Conservation (phyloP, 2,113 vertebrate genomes). For the Leucopsar rothschildi region DNA sequence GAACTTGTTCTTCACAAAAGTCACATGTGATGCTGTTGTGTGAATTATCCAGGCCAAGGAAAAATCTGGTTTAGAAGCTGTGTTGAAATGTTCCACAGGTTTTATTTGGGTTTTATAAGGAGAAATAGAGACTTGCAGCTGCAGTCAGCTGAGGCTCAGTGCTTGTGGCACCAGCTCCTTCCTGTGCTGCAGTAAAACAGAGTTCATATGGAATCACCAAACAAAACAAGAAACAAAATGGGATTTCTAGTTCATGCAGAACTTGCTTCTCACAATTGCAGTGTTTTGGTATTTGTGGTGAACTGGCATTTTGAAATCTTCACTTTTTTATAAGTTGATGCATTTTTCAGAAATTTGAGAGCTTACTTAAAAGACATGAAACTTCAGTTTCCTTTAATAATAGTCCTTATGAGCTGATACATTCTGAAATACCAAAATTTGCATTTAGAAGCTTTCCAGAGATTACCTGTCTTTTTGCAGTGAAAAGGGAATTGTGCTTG, state of each 20-base stretch:
- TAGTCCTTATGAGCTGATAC: background rate
- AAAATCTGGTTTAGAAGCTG: background rate
- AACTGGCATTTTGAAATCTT: background rate
- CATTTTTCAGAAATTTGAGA: background rate
- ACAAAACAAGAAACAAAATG: background rate
- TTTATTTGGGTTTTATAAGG: background rate
- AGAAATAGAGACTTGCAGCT: background rate
- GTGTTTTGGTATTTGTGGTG: background rate
- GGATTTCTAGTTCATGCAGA: background rate
- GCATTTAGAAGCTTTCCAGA: background rate
- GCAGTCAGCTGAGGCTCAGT: background rate
- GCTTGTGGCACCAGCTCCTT: background rate
- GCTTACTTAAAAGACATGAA: background rate
- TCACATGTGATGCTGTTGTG: rapidly evolving
- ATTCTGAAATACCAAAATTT: background rate
- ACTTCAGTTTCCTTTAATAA: background rate
- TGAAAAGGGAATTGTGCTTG: background rate
- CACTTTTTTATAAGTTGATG: background rate
- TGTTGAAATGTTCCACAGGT: background rate
- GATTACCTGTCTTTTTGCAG: background rate
- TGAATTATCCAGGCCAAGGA: background rate
- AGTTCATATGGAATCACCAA: background rate
- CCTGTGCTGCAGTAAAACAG: background rate
- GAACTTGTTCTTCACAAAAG: background rate
- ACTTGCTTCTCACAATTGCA: background rate